Conservation (phyloP, 2,113 vertebrate genomes). For the Pomatorhinus ruficollis region DNA sequence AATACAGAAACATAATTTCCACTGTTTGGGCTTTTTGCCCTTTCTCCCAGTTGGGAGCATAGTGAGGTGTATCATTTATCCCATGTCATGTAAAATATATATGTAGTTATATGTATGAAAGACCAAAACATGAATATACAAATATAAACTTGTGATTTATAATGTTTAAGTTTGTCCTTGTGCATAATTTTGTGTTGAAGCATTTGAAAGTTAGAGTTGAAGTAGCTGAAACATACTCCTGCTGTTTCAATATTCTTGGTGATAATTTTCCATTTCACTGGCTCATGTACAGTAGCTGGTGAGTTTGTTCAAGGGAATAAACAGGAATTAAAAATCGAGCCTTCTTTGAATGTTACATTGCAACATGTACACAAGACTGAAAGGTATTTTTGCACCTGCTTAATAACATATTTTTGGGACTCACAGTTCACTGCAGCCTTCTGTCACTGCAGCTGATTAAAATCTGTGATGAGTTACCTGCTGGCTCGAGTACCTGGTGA, state of each 20-base stretch:
- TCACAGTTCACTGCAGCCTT: not conserved
- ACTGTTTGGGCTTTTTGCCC: not conserved
- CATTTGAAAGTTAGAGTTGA: not conserved
- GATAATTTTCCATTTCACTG: constrained; percentile 12
- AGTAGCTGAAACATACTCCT: not conserved
- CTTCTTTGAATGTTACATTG: not conserved
- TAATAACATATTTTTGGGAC: not conserved
- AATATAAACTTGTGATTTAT: not conserved
- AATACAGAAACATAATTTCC: not conserved
- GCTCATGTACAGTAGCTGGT: not conserved
- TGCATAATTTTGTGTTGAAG: not conserved
- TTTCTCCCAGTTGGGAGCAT: not conserved
- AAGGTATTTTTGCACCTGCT: not conserved
- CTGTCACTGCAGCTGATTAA: not conserved
- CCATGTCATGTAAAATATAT: not conserved
- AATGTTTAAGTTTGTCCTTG: not conserved
- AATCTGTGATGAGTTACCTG: not conserved
- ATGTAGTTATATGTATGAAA: not conserved
- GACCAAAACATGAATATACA: not conserved
- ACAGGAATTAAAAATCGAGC: not conserved
- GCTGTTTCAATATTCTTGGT: not conserved
- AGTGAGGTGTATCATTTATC: not conserved
- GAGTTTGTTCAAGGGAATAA: not conserved
- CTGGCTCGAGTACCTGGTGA: not conserved
- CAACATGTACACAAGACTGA: not conserved